phyloP scores from a whole-genome alignment of 2,888 invertebrate species.

The Melanotus villosus region DNA sequence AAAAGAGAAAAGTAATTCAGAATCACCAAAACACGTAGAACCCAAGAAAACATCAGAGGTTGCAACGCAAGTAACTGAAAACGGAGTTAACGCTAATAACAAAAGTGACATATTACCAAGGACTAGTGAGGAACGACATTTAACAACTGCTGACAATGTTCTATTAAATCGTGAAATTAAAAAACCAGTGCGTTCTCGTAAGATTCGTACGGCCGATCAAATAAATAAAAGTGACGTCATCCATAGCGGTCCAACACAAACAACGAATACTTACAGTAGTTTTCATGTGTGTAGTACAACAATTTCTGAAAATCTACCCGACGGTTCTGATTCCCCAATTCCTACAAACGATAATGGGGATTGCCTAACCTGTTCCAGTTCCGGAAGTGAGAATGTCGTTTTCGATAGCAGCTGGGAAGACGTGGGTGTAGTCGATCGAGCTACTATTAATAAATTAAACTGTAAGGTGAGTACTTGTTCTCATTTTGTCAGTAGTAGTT shows the following conservation, averaged over 20 bases:
- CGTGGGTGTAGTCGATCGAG: conserved; percentile 73
- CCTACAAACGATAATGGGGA: conserved; percentile 62
- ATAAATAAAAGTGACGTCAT: conserved; percentile 10
- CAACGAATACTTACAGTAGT: conserved; percentile 46
- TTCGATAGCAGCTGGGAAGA: conserved; percentile 70
- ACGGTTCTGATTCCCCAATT: conserved; percentile 51
- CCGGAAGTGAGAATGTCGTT: conserved; percentile 54
- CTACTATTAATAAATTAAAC: conserved; percentile 76
- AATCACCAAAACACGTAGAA: neutral
- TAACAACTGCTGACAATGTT: conserved; percentile 48
- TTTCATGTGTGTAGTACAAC: conserved; percentile 52
- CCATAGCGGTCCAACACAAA: neutral
- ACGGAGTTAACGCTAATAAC: conserved; percentile 22
- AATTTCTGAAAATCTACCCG: conserved; percentile 7
- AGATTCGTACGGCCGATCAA: conserved; percentile 50
- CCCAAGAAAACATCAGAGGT: neutral
- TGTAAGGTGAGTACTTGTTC: conserved; percentile 76
- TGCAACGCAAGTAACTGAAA: neutral
- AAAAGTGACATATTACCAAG: conserved; percentile 5
- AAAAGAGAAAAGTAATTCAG: neutral
- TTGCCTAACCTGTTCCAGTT: conserved; percentile 69
- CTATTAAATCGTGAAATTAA: conserved; percentile 30
- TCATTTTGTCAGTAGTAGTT: neutral
- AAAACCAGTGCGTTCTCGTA: conserved; percentile 29
- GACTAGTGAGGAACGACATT: conserved; percentile 30